phyloP scores from a whole-genome alignment of 2,113 vertebrate species.

The Orthochromis indermauri region DNA sequence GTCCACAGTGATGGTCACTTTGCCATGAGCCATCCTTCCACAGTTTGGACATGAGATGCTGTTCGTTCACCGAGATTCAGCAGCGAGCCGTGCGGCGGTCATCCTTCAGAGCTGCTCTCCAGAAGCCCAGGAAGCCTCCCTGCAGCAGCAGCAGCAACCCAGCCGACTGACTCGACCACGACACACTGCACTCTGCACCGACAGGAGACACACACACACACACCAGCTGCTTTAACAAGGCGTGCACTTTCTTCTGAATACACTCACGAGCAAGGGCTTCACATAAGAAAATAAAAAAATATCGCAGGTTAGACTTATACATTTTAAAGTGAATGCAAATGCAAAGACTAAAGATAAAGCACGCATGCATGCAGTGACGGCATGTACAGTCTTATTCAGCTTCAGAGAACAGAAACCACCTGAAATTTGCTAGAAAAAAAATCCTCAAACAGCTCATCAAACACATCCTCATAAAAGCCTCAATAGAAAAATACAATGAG shows the following conservation, averaged over 20 bases:
- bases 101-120: constrained; percentile 76
- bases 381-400: not conserved
- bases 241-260: not conserved
- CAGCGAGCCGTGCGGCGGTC: constrained; percentile 70
- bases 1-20: constrained; percentile 94
- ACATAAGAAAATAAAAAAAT: not conserved
- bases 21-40: constrained; percentile 97
- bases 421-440: not conserved
- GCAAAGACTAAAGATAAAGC: not conserved
- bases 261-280: not conserved
- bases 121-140: constrained; percentile 58
- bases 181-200: constrained; percentile 59
- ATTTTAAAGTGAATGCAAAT: not conserved
- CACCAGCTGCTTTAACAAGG: not conserved
- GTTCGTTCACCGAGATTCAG: constrained; percentile 84
- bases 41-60: constrained; percentile 84
- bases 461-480: not conserved
- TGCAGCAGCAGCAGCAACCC: constrained; percentile 33
- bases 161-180: not conserved
- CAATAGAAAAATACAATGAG: not conserved
- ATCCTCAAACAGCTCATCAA: not conserved
- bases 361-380: not conserved
- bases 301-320: not conserved
- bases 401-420: not conserved
- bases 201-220: not conserved